phyloP scores from a whole-genome alignment of 2,797 vertebrate species.

The Meriones psammophilus region DNA sequence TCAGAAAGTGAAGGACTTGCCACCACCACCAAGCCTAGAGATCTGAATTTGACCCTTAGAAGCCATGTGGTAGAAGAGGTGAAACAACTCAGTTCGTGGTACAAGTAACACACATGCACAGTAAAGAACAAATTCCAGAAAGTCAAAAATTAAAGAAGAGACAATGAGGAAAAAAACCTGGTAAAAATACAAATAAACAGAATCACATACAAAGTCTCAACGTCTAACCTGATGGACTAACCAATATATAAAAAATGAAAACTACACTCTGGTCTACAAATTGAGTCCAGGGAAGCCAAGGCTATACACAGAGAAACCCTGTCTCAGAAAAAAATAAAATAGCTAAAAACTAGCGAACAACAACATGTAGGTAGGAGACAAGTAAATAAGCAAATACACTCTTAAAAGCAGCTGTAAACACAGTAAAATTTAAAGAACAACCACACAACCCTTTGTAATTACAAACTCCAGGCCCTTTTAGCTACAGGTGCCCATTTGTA shows the following conservation, averaged over 20 bases:
- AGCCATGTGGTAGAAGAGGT: not conserved
- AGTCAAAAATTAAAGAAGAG: conserved; percentile 4
- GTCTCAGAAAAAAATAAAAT: too few relatives aligned
- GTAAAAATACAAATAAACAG: not conserved
- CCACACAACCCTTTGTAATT: not conserved
- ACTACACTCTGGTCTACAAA: not conserved
- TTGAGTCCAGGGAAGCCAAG: too few relatives aligned
- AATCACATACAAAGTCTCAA: conserved; percentile 26
- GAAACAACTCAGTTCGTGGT: not conserved
- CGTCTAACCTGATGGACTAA: not conserved
- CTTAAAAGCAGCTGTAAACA: too few relatives aligned
- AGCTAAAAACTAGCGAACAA: conserved; percentile 1
- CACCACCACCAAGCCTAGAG: not conserved
- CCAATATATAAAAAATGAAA: not conserved
- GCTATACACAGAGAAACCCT: too few relatives aligned
- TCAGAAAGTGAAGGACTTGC: not conserved
- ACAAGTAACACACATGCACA: not conserved
- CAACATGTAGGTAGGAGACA: not conserved
- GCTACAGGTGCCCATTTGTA: not conserved
- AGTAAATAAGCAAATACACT: not conserved
- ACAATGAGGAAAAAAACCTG: not conserved
- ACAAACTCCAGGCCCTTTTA: conserved; percentile 20
- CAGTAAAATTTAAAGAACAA: conserved; percentile 25
- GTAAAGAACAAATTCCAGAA: not conserved
- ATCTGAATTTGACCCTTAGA: not conserved